A percentile compares a stretch with the other conserved stretches of the same genome.
phyloP scores from a whole-genome alignment of 2,888 invertebrate genomes.

The Drosophila mimica region DNA sequence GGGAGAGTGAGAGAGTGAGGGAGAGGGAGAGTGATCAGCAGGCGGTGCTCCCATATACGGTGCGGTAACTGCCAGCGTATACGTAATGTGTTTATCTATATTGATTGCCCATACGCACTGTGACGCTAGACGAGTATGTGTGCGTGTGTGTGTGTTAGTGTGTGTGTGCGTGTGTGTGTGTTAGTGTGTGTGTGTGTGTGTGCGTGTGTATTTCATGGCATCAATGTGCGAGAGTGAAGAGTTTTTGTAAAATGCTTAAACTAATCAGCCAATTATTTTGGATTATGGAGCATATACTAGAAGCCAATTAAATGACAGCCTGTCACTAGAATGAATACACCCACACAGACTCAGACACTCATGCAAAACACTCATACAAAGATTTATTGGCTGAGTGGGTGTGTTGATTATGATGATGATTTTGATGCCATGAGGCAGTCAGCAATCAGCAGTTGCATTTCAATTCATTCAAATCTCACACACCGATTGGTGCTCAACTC shows the following conservation, averaged over 20 bases:
- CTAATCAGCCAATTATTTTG: slow-evolving; percentile 41
- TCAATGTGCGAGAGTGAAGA: slow-evolving; percentile 2
- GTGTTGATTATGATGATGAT: slow-evolving; percentile 10
- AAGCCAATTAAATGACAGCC: slow-evolving; percentile 37
- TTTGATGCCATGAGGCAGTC: slow-evolving; percentile 36
- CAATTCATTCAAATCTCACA: slow-evolving; percentile 19
- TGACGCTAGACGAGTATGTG: slow-evolving; percentile 8
- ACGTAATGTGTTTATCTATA: slow-evolving; percentile 65
- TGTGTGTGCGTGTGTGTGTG: slow-evolving; percentile 5
- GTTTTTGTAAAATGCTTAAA: slow-evolving; percentile 12
- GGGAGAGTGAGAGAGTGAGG: background rate
- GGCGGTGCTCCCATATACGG: slow-evolving; percentile 70
- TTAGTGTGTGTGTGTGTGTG: slow-evolving; percentile 4
- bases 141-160: slow-evolving; percentile 5
- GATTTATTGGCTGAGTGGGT: background rate
- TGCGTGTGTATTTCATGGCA: slow-evolving; percentile 3
- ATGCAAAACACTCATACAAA: slow-evolving; percentile 2
- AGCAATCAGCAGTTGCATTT: slow-evolving; percentile 26
- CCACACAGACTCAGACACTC: background rate
- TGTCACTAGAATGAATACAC: slow-evolving; percentile 12
- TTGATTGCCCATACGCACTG: slow-evolving; percentile 74
- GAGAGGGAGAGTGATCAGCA: slow-evolving; percentile 6
- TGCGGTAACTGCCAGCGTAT: slow-evolving; percentile 61
- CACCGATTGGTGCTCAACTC: slow-evolving; percentile 20
- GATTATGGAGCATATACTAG: slow-evolving; percentile 52